phyloP scores from a whole-genome alignment of 2,113 vertebrate genomes.

The Genyomyrus donnyi region DNA sequence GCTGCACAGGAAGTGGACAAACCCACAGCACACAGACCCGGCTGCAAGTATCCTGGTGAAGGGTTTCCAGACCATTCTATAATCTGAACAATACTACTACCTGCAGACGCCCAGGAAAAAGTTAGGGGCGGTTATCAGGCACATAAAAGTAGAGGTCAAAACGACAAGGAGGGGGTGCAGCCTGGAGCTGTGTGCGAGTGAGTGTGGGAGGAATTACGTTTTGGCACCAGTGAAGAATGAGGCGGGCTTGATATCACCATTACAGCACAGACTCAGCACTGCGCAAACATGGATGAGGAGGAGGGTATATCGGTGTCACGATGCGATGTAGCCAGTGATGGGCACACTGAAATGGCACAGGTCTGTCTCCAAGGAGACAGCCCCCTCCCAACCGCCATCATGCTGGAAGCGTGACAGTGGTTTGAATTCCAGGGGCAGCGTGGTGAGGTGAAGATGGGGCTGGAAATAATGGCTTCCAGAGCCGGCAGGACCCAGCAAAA shows the following conservation, averaged over 20 bases:
- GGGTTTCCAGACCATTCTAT: neutral
- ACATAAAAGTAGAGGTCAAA: neutral
- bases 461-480: neutral
- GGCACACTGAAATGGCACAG: neutral
- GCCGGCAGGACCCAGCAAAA: neutral
- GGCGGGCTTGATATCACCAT: neutral
- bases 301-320: neutral
- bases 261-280: neutral
- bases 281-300: neutral
- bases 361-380: neutral
- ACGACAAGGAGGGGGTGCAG: neutral
- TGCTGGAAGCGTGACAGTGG: neutral
- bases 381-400: neutral
- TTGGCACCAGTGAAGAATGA: neutral
- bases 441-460: neutral
- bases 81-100: neutral
- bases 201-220: neutral
- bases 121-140: neutral
- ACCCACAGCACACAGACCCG: neutral
- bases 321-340: neutral
- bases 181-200: neutral
- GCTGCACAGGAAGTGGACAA: slow-evolving; percentile 15
- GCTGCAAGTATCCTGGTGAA: neutral
- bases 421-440: neutral
- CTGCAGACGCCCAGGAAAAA: neutral